Percentiles rank a stretch among this genome's conserved stretches.
Conservation (phyloP, 2,888 invertebrate species). For the Scaptomyza tumidula region DNA sequence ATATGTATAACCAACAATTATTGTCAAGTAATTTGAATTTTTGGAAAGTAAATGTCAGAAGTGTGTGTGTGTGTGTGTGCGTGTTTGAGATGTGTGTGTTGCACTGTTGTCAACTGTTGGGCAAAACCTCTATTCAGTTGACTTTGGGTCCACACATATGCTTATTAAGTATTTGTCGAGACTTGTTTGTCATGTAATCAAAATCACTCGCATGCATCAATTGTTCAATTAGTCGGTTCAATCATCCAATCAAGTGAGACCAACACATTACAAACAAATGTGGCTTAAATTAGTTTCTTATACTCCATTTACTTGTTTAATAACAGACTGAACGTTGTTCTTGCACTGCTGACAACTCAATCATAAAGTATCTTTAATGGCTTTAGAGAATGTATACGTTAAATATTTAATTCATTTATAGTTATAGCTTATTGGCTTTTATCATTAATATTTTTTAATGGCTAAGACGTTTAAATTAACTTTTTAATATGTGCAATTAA, state of each 20-base stretch:
- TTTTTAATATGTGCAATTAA: constrained; percentile 5
- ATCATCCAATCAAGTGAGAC: constrained; percentile 71
- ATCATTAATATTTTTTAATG: constrained; percentile 5
- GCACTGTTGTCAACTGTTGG: constrained; percentile 40
- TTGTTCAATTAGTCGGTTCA: constrained; percentile 74
- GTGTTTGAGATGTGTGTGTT: constrained; percentile 17
- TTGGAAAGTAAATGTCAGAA: constrained; percentile 72
- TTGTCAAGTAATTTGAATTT: constrained; percentile 59
- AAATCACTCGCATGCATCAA: constrained; percentile 73
- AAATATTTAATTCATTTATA: not conserved
- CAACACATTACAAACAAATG: constrained; percentile 22
- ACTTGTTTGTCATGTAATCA: constrained; percentile 72
- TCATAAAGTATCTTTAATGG: not conserved
- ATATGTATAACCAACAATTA: constrained; percentile 47
- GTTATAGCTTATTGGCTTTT: not conserved
- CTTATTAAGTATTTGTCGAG: constrained; percentile 50
- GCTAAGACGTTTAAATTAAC: constrained; percentile 9
- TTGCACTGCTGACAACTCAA: constrained; percentile 23
- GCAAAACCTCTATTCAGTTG: constrained; percentile 21
- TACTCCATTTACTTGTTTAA: constrained; percentile 27
- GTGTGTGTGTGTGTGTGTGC: constrained; percentile 34
- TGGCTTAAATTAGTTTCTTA: constrained; percentile 17
- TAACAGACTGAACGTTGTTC: constrained; percentile 16
- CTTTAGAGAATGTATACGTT: not conserved
- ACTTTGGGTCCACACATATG: constrained; percentile 37